Evolutionary conservation across 2,797 vertebrate species (phyloP).

Genomic region (Gouania willdenowi): DNA sequence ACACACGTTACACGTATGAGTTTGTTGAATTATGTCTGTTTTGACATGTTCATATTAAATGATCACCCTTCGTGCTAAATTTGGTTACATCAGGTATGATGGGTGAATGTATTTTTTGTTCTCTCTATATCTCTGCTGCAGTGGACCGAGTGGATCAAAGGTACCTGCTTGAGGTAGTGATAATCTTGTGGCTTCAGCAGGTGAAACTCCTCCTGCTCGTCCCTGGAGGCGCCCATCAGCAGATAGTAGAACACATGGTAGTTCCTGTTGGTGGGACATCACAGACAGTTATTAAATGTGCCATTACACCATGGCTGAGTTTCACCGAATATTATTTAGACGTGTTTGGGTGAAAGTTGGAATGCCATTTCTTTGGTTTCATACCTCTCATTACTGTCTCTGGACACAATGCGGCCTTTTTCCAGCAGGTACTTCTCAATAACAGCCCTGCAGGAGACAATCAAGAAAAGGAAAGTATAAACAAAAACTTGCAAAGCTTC

Average conservation of each 20-base stretch:
- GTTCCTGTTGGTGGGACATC: slow-evolving; percentile 74
- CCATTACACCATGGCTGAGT: too few relatives aligned
- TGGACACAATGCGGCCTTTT: slow-evolving; percentile 89
- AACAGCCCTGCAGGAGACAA: slow-evolving; percentile 78
- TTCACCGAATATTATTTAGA: too few relatives aligned
- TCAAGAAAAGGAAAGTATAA: slow-evolving; percentile 14
- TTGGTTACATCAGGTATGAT: too few relatives aligned
- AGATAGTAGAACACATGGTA: slow-evolving; percentile 98
- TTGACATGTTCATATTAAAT: too few relatives aligned
- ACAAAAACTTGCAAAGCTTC: not conserved
- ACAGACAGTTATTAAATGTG: too few relatives aligned
- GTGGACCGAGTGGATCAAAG: slow-evolving; percentile 16
- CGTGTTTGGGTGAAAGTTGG: too few relatives aligned
- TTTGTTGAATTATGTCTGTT: too few relatives aligned
- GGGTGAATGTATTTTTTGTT: too few relatives aligned
- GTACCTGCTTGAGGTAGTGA: slow-evolving; percentile 88
- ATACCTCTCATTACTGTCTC: slow-evolving; percentile 88
- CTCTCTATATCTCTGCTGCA: not conserved
- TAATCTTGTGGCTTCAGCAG: slow-evolving; percentile 88
- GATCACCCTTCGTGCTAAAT: too few relatives aligned
- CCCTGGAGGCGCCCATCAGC: slow-evolving; percentile 83
- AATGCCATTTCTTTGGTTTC: not conserved
- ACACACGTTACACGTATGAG: too few relatives aligned
- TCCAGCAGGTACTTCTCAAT: slow-evolving; percentile 95
- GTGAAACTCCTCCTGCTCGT: slow-evolving; percentile 85